These are phyloP conservation scores for Lithophane leautieri DNA, from an alignment of 2,888 invertebrate species.

Conservation along the genomic window DNA sequence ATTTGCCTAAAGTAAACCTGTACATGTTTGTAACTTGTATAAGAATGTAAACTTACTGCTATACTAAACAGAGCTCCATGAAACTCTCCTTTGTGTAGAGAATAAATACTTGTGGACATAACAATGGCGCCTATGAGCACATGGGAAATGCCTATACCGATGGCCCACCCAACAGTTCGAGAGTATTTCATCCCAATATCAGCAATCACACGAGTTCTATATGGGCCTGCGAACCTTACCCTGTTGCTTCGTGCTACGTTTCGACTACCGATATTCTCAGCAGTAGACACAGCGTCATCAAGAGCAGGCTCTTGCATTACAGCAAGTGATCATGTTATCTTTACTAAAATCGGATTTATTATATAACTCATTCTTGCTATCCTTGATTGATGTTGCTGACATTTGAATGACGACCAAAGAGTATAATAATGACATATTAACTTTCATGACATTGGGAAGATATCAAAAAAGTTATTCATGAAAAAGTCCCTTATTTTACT, in stretches of 20 bases:
- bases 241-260: background rate
- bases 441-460: background rate
- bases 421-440: conserved; percentile 14
- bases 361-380: conserved; percentile 39
- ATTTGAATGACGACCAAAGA: conserved; percentile 20
- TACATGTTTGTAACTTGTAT: conserved; percentile 16
- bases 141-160: conserved; percentile 14
- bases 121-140: conserved; percentile 24
- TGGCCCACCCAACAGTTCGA: background rate
- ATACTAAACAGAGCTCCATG: conserved; percentile 41
- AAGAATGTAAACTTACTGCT: conserved; percentile 45
- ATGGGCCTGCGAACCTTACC: conserved; percentile 27
- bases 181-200: conserved; percentile 18
- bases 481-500: conserved; percentile 3
- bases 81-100: conserved; percentile 19
- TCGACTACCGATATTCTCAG: background rate
- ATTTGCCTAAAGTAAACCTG: background rate
- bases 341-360: conserved; percentile 31
- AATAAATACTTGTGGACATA: conserved; percentile 33
- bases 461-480: background rate
- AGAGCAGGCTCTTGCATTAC: conserved; percentile 10
- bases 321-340: conserved; percentile 28
- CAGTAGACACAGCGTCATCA: background rate
- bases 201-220: conserved; percentile 20
- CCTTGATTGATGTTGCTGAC: conserved; percentile 19